Percentiles rank a stretch among this genome's conserved stretches.
phyloP scores from a whole-genome alignment of 1,140 invertebrate species.

The Wasmannia auropunctata region DNA sequence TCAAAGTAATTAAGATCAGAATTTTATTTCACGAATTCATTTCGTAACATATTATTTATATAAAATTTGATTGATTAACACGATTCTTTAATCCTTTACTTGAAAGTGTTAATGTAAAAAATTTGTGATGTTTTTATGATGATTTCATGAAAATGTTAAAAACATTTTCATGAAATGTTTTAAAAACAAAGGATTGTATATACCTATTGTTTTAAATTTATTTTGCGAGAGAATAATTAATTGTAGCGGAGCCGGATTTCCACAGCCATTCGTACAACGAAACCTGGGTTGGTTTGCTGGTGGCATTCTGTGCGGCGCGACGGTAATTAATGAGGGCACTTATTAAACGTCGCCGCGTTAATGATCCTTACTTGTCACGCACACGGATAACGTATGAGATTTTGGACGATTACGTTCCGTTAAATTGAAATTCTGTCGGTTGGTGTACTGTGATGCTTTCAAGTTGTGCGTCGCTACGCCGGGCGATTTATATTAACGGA shows the following conservation, averaged over 20 bases:
- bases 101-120: too few species aligned
- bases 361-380: constrained; percentile 68
- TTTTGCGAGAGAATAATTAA: constrained; percentile 10
- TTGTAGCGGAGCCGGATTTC: background rate
- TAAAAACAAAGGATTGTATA: background rate
- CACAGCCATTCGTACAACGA: constrained; percentile 2
- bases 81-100: too few species aligned
- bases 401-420: constrained; percentile 72
- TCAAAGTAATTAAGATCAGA: background rate
- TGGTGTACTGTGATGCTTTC: constrained; percentile 52
- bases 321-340: constrained; percentile 75
- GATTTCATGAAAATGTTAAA: too few species aligned
- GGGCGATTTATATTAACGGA: constrained; percentile 73
- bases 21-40: background rate
- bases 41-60: background rate
- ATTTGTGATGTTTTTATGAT: too few species aligned
- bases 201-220: background rate
- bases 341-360: constrained; percentile 76
- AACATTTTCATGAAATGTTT: background rate
- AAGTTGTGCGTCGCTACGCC: constrained; percentile 47
- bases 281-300: constrained; percentile 6
- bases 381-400: constrained; percentile 63
- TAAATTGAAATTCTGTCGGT: constrained; percentile 76
- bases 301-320: constrained; percentile 37
- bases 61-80: background rate